Base-by-base conservation (phyloP, 2,113 vertebrate species). In the Etia nguti region DNA sequence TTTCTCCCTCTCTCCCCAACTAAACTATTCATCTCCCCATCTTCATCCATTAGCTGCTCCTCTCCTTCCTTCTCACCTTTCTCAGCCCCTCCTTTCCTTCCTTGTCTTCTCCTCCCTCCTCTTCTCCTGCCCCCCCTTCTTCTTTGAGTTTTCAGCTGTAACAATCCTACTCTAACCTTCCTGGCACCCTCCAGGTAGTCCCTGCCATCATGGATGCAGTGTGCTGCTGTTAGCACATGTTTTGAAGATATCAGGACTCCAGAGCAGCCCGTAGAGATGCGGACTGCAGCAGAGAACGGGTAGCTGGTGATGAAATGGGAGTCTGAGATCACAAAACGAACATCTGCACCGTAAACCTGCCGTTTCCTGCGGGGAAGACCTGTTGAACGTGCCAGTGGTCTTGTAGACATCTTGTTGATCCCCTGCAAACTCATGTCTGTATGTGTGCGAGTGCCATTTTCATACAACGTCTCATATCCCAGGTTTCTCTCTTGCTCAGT, bases 211-310 rank as follows among this genome's bases (percentile, higher is more conserved):
- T 99, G 98, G 46, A 99, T 89, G 18, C 98, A 99, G 90, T 97
- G 98, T 34, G 98, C 98, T 0, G 98, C 98, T 0, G 98, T 99
- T 3, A 99, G 94, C 12, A 98, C 98, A 0, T 99, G 98, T 36
- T 81, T 97, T 1, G 96, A 97, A 10, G 98, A 98, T 3, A 99
- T 11, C 1, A 99, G 96, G 12, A 98, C 94, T 2, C 98, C 98
- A 0, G 98, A 99, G 88, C 98, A 99, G 62, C 98, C 97, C 0
- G 97, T 97, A 92, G 98, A 99, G 79, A 99, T 93, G 91, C 98
- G 98, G 38, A 98, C 98, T 0, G 98, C 97, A 0, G 97, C 96
- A 8, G 94, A 98, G 91, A 99, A 99, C 0, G 98, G 98, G 80
- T 97, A 99, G 34, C 93, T 97, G 86, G 97, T 98, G 82, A 95